phyloP scores from a whole-genome alignment of 2,888 invertebrate genomes.

The Deroplatys truncata region DNA sequence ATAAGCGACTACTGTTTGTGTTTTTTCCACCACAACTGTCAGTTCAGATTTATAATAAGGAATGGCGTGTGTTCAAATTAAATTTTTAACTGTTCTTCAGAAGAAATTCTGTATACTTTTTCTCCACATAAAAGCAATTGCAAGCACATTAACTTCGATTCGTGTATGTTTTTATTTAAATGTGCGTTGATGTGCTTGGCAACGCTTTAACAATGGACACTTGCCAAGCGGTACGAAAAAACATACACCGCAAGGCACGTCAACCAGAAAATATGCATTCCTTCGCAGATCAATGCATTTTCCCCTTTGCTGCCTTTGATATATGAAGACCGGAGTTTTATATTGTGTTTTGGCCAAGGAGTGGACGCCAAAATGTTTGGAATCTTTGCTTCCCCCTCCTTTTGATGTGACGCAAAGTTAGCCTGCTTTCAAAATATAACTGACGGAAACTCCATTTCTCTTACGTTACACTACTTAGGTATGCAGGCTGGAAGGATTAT shows the following conservation, averaged over 20 bases:
- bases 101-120: too few species aligned
- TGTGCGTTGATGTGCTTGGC: neutral
- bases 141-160: neutral
- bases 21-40: too few species aligned
- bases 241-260: neutral
- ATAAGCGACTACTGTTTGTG: too few species aligned
- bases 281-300: neutral
- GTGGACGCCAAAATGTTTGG: neutral
- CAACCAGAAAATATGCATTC: neutral
- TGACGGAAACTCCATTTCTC: too few species aligned
- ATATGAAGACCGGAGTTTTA: neutral
- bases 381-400: too few species aligned
- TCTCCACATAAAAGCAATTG: neutral
- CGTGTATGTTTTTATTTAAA: neutral
- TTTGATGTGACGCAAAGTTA: too few species aligned
- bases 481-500: too few species aligned
- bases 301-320: neutral
- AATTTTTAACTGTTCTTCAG: neutral
- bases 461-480: too few species aligned
- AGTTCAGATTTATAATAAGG: too few species aligned
- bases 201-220: neutral
- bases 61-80: neutral
- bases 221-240: neutral
- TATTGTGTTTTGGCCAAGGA: neutral
- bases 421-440: too few species aligned